Conservation (phyloP, 2,113 vertebrate species). For the Danio rerio region GRCz12tu NC_133181.1:53657001-53657500, state of each 20-base stretch:
- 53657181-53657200: slow-evolving; percentile 32
- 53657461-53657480: slow-evolving; percentile 47
- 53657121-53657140: slow-evolving; percentile 12
- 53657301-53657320: slow-evolving; percentile 37
- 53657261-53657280: slow-evolving; percentile 9
- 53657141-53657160: slow-evolving; percentile 13
- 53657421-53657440: slow-evolving; percentile 33
- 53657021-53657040: too few species aligned
- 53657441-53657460: slow-evolving; percentile 48
- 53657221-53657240: slow-evolving; percentile 18
- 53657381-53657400: slow-evolving; percentile 44
- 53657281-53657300: background rate
- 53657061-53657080: slow-evolving; percentile 14
- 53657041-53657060: too few species aligned
- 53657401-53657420: slow-evolving; percentile 23
- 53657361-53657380: slow-evolving; percentile 57
- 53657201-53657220: background rate
- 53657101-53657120: background rate
- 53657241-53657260: slow-evolving; percentile 30
- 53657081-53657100: slow-evolving; percentile 43
- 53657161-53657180: slow-evolving; percentile 1
- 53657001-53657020: too few species aligned
- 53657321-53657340: slow-evolving; percentile 44
- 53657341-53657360: slow-evolving; percentile 43
- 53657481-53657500: slow-evolving; percentile 41